These are phyloP conservation scores for Auanema freiburgensis DNA, from an alignment of 2,888 invertebrate genomes.

Conservation along the genomic window DNA sequence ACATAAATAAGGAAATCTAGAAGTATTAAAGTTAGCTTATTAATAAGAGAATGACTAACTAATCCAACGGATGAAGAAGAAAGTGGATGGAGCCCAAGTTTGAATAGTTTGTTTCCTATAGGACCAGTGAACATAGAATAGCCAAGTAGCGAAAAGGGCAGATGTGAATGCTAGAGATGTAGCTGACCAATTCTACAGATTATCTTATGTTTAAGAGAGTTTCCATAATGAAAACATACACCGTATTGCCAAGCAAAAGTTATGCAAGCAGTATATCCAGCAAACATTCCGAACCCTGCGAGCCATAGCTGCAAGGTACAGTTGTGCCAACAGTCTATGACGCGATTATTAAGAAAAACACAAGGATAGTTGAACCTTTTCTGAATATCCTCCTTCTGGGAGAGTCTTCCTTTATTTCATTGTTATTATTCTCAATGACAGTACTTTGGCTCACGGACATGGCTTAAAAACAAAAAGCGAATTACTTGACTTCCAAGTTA, in stretches of 20 bases:
- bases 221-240: constrained; percentile 8
- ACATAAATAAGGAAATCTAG: too few species aligned
- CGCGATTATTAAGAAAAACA: neutral
- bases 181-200: constrained; percentile 53
- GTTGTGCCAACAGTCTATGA: constrained; percentile 33
- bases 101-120: constrained; percentile 54
- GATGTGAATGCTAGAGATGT: constrained; percentile 53
- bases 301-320: constrained; percentile 41
- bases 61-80: constrained; percentile 29
- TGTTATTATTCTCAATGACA: too few species aligned
- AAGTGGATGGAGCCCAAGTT: constrained; percentile 42
- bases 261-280: constrained; percentile 56
- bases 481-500: too few species aligned
- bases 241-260: constrained; percentile 49
- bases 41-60: constrained; percentile 22
- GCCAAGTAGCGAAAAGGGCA: constrained; percentile 49
- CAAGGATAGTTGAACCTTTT: too few species aligned
- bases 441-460: too few species aligned
- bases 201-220: neutral
- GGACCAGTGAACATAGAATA: constrained; percentile 55
- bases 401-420: too few species aligned
- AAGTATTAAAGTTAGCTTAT: too few species aligned
- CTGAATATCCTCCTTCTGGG: too few species aligned
- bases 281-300: constrained; percentile 55
- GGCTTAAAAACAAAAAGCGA: too few species aligned